Conservation (phyloP, 2,113 vertebrate species). For the Hyperopisus bebe region DNA sequence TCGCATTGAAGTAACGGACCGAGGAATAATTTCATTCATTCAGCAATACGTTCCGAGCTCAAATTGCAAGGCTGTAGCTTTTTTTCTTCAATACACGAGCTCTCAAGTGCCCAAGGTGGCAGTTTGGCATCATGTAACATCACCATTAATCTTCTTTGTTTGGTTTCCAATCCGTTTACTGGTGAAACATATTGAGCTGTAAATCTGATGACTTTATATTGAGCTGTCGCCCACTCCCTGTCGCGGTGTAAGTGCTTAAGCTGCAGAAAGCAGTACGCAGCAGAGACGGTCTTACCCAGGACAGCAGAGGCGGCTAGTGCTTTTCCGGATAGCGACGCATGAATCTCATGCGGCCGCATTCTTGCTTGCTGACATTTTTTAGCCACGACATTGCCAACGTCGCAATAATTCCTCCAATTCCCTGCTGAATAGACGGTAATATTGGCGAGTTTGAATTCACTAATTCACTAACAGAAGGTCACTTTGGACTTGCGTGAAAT, state of each 20-base stretch:
- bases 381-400: not conserved
- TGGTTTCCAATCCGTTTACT: not conserved
- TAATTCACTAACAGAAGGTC: not conserved
- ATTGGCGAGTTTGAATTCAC: not conserved
- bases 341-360: not conserved
- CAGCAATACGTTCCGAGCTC: not conserved
- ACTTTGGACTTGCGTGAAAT: not conserved
- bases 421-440: not conserved
- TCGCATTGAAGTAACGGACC: not conserved
- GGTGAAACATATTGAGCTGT: not conserved
- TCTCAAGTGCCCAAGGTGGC: not conserved
- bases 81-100: not conserved
- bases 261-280: not conserved
- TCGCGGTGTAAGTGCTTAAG: not conserved
- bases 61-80: not conserved
- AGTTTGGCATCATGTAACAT: not conserved
- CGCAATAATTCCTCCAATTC: not conserved
- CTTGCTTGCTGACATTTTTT: not conserved
- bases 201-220: constrained; percentile 5
- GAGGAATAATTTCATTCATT: not conserved
- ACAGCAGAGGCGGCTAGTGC: not conserved
- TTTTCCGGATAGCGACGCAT: not conserved
- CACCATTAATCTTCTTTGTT: not conserved
- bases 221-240: not conserved
- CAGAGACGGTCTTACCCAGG: not conserved